Percentiles rank a stretch among this genome's conserved stretches.
Evolutionary conservation across 2,888 invertebrate species (phyloP).

Genomic region (Scaptomyza tumidula): DNA sequence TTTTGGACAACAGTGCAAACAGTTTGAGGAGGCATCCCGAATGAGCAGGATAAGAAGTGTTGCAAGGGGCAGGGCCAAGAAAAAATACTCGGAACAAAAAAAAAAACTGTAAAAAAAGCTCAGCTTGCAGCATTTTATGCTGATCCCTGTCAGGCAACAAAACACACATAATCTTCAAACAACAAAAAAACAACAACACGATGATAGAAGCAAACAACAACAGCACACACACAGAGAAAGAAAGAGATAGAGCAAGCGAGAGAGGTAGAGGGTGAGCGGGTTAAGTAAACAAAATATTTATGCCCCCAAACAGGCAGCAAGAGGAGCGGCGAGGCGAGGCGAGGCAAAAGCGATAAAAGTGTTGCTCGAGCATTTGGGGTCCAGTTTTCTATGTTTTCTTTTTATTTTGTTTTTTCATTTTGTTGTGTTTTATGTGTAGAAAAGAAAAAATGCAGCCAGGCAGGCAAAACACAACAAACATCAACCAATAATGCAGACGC

Average conservation of each 20-base stretch:
- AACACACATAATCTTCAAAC: conserved; percentile 84
- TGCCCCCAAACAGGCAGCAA: conserved; percentile 38
- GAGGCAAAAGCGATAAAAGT: conserved; percentile 49
- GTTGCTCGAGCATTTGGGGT: conserved; percentile 29
- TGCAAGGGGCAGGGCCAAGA: conserved; percentile 10
- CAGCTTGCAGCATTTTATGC: conserved; percentile 84
- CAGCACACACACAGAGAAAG: conserved; percentile 41
- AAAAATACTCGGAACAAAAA: conserved; percentile 26
- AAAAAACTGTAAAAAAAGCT: conserved; percentile 71
- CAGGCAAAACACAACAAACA: conserved; percentile 68
- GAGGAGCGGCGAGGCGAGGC: background rate
- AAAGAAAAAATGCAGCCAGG: conserved; percentile 41
- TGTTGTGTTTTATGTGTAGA: conserved; percentile 44
- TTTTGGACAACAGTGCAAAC: conserved; percentile 57
- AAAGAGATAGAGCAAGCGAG: conserved; percentile 2
- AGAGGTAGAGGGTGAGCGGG: conserved; percentile 12
- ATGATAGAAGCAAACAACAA: conserved; percentile 60
- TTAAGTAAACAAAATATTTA: conserved; percentile 78
- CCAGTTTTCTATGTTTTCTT: conserved; percentile 9
- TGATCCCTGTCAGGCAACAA: conserved; percentile 84
- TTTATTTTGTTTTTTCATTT: no score
- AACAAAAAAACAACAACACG: conserved; percentile 80
- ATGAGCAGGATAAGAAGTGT: background rate
- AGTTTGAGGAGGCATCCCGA: conserved; percentile 3
- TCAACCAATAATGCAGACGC: conserved; percentile 84